These are phyloP conservation scores for Alces alces DNA, from an alignment of 2,113 vertebrate genomes.

Conservation along the genomic window DNA sequence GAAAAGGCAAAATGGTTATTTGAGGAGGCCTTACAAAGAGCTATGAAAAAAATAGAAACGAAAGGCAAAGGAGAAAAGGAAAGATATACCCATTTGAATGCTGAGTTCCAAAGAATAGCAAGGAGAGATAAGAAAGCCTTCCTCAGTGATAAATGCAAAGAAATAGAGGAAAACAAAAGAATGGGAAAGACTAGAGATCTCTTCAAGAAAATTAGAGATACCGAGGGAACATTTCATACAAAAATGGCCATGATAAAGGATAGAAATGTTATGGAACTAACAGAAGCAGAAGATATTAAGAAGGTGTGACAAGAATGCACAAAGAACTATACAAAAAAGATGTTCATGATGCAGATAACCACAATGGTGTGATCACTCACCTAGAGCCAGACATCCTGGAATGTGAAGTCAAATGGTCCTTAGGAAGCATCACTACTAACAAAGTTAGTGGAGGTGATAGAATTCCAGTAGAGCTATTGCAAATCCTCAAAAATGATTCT, in stretches of 20 bases:
- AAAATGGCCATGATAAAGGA: neutral
- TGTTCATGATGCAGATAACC: neutral
- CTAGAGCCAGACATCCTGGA: neutral
- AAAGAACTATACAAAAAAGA: neutral
- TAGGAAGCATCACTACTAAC: neutral
- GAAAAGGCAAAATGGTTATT: neutral
- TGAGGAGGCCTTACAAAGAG: neutral
- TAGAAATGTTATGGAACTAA: neutral
- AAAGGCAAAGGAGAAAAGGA: neutral
- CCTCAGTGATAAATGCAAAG: neutral
- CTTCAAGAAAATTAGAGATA: neutral
- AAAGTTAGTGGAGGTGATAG: neutral
- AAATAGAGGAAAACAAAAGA: neutral
- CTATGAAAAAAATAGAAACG: neutral
- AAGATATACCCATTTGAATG: neutral
- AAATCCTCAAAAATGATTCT: neutral
- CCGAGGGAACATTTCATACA: neutral
- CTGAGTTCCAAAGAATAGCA: neutral
- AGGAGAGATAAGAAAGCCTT: neutral
- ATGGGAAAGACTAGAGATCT: neutral
- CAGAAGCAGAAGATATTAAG: neutral
- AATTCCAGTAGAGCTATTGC: neutral
- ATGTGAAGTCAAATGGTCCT: neutral
- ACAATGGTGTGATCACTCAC: neutral
- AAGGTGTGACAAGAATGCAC: neutral